These are phyloP conservation scores for Lota lota DNA, from an alignment of 2,113 vertebrate genomes.

Conservation along the genomic window DNA sequence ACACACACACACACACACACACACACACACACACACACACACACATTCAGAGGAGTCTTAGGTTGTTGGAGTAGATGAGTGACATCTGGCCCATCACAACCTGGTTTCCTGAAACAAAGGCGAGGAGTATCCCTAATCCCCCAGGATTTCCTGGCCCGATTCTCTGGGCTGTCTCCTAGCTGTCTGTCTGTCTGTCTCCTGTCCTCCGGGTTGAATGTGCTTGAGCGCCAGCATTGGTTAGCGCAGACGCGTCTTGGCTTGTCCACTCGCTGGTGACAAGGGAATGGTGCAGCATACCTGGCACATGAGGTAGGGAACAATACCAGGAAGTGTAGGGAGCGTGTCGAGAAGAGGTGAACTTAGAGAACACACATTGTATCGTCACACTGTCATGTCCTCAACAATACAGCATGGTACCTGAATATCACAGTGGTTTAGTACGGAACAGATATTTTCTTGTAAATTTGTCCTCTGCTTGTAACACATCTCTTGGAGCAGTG, in stretches of 20 bases:
- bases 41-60: too few relatives aligned
- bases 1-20: too few relatives aligned
- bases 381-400: too few relatives aligned
- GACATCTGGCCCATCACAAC: slow-evolving; percentile 12
- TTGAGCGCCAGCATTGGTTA: slow-evolving; percentile 30
- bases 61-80: not conserved
- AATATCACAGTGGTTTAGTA: not conserved
- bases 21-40: too few relatives aligned
- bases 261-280: slow-evolving; percentile 28
- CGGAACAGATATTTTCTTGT: too few relatives aligned
- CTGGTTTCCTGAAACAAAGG: slow-evolving; percentile 21
- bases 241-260: slow-evolving; percentile 54
- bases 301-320: too few relatives aligned
- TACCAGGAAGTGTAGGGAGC: too few relatives aligned
- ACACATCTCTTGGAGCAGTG: too few relatives aligned
- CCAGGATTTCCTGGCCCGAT: slow-evolving; percentile 3
- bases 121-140: slow-evolving; percentile 6
- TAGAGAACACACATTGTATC: too few relatives aligned
- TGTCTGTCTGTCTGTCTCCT: slow-evolving; percentile 3
- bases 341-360: too few relatives aligned
- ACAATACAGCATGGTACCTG: not conserved
- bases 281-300: not conserved
- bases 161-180: too few relatives aligned
- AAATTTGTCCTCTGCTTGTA: too few relatives aligned
- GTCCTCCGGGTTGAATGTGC: slow-evolving; percentile 22